Base-by-base conservation (phyloP, 1,140 invertebrate genomes). In the Brachionus calyciflorus region DNA sequence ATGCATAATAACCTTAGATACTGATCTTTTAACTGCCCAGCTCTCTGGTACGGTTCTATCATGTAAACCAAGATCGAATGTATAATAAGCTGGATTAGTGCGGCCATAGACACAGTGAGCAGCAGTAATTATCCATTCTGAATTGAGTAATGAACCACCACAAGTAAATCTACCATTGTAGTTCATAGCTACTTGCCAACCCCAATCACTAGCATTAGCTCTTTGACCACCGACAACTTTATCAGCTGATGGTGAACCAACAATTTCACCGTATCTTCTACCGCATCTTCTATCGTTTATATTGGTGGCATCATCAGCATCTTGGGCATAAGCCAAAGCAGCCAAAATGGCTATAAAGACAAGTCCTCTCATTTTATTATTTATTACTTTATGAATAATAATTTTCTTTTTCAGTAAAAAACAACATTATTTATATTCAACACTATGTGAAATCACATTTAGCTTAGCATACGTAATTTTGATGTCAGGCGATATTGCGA, bases 71-170 rank as follows among this genome's bases (percentile, higher is more conserved):
- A 73, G 49, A 30, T 73, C 69, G 26, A 73, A 73, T 33, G 46
- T 7, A 28, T 65, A 73, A 21, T 37, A 73, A 41, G 10, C n/a
- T 44, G 60, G 60, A 26, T 65, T 65, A 24, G 21, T 6, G 9
- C 51, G 51, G 1, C 46, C 46, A 37, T 49, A 30, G 19, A 55
- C 51, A 79, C 90, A 91, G 80, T 91, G 90, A 1, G 89, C 89
- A 3, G 90, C 90, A 0, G 90, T 90, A 12, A 91, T 51, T 0
- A 90, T 85, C 80, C 90, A 90, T 19, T 87, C 83, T 48, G 85
- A 84, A 76, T 84, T 87, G 46, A 90, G 87, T 3, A 90, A 79
- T 9, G 85, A 86, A 44, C 89, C 90, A 21, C 88, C 69, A 24
- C 69, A 73, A 26, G 51, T 73, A 26, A 73, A 55, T 26, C 30